Evolutionary conservation across 2,113 vertebrate species (phyloP).

Genomic region (Butorides virescens): DNA sequence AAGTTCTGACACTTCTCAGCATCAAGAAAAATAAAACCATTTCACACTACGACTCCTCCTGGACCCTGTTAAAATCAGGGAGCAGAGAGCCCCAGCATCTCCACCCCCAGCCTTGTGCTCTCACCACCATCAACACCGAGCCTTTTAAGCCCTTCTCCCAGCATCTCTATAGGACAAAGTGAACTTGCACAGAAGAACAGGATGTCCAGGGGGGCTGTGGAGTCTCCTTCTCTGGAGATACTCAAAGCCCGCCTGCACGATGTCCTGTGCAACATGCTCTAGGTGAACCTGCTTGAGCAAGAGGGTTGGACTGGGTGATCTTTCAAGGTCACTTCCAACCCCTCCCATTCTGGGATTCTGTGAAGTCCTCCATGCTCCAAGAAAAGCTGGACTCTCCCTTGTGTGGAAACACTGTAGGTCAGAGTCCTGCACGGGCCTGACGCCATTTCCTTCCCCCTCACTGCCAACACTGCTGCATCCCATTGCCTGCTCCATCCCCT

Average conservation of each 20-base stretch:
- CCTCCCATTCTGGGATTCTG: no score
- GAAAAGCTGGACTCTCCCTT: background rate
- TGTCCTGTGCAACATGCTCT: no score
- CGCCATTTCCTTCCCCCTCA: no score
- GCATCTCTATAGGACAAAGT: background rate
- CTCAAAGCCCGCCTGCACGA: no score
- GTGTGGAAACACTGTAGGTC: background rate
- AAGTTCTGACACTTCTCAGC: background rate
- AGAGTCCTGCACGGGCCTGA: background rate
- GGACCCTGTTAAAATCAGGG: background rate
- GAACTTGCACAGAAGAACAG: background rate
- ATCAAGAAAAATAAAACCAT: background rate
- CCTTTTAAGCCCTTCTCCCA: background rate
- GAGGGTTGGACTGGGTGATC: no score
- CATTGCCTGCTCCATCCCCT: background rate
- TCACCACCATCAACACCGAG: rapidly evolving
- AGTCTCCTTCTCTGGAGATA: no score
- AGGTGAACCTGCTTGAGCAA: no score
- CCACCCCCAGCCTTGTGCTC: background rate
- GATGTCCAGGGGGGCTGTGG: no score
- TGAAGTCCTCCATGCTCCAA: background rate
- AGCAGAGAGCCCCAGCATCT: background rate
- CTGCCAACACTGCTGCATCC: background rate
- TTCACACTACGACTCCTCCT: background rate
- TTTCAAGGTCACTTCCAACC: no score